Conservation (phyloP, 2,797 vertebrate species). For the Lutjanus argentimaculatus region DNA sequence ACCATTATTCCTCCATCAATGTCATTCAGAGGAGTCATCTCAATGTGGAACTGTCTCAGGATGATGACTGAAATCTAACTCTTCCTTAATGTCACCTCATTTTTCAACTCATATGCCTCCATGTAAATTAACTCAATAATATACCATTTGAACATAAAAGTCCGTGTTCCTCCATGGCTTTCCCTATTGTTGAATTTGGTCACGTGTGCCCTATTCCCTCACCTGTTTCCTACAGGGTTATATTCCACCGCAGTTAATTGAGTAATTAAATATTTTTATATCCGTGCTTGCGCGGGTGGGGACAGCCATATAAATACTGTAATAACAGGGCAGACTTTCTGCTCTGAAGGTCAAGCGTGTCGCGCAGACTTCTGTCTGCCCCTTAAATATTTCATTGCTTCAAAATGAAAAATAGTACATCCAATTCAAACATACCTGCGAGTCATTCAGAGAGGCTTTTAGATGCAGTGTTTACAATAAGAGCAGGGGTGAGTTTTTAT, state of each 20-base stretch:
- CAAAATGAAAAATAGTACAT: slow-evolving; percentile 83
- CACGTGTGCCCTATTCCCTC: slow-evolving; percentile 62
- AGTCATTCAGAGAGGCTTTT: slow-evolving; percentile 73
- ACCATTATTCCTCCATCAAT: slow-evolving; percentile 56
- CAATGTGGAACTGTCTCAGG: slow-evolving; percentile 40
- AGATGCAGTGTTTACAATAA: slow-evolving; percentile 61
- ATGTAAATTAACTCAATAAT: slow-evolving; percentile 37
- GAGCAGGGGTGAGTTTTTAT: slow-evolving; percentile 18
- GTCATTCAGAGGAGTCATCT: slow-evolving; percentile 55
- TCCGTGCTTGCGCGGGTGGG: slow-evolving; percentile 69
- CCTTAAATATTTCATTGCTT: slow-evolving; percentile 88
- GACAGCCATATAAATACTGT: slow-evolving; percentile 83
- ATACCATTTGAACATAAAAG: slow-evolving; percentile 24
- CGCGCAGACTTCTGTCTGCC: slow-evolving; percentile 67
- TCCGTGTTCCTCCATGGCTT: slow-evolving; percentile 7
- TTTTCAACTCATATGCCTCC: slow-evolving; percentile 33
- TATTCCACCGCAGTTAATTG: slow-evolving; percentile 85
- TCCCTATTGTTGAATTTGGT: slow-evolving; percentile 58
- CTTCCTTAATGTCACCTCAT: slow-evolving; percentile 28
- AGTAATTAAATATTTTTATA: slow-evolving; percentile 88
- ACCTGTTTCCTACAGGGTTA: slow-evolving; percentile 77
- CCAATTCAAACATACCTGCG: slow-evolving; percentile 80
- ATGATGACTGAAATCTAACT: slow-evolving; percentile 43
- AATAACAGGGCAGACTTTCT: slow-evolving; percentile 81
- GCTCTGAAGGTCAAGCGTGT: slow-evolving; percentile 83